Evolutionary conservation across 2,113 vertebrate genomes (phyloP).

Genomic region (Melanerpes aurifrons): DNA sequence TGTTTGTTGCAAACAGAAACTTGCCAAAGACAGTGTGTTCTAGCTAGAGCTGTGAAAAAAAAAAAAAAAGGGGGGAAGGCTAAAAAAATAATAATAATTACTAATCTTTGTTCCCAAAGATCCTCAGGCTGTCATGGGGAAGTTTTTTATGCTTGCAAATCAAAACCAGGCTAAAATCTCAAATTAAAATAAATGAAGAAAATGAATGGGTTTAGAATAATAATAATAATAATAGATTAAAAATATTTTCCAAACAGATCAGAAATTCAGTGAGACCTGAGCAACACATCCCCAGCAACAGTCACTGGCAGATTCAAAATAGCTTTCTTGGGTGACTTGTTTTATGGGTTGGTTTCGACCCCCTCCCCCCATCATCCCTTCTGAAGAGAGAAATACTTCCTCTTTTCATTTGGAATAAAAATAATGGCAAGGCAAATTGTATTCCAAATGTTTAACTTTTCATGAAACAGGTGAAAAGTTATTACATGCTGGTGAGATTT

Average conservation of each 20-base stretch:
- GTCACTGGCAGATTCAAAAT: background rate
- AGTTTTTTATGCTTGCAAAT: constrained; percentile 29
- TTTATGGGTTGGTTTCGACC: background rate
- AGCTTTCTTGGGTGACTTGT: background rate
- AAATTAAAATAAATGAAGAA: background rate
- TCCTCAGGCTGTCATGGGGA: background rate
- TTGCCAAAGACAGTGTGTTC: constrained; percentile 59
- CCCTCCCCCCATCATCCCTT: background rate
- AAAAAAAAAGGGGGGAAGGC: background rate
- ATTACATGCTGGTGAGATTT: constrained; percentile 44
- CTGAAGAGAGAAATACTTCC: constrained; percentile 10
- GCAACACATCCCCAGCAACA: background rate
- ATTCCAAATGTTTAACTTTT: constrained; percentile 62
- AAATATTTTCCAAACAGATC: background rate
- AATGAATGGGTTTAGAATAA: background rate
- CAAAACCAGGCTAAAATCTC: background rate
- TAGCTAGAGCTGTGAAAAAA: constrained; percentile 34
- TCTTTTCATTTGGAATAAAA: constrained; percentile 16
- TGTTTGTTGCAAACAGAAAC: constrained; percentile 66
- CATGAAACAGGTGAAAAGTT: constrained; percentile 72
- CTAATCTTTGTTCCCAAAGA: constrained; percentile 54
- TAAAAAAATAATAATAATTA: background rate
- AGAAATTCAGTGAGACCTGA: background rate
- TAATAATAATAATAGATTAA: background rate
- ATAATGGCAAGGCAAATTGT: background rate